Conservation (phyloP, 2,797 vertebrate species). For the Heliangelus exortis region DNA sequence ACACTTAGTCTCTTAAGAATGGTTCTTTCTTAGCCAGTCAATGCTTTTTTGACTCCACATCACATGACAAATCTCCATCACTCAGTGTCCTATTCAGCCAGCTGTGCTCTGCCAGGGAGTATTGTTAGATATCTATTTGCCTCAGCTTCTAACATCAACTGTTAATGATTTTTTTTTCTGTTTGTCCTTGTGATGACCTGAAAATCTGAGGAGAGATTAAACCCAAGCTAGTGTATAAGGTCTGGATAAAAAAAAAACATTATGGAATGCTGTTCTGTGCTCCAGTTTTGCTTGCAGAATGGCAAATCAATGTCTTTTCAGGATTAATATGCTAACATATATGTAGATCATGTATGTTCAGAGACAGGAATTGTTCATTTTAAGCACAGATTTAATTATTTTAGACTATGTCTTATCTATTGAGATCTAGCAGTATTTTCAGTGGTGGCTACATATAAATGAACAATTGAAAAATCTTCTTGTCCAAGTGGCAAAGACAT, state of each 20-base stretch:
- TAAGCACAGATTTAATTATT: neutral
- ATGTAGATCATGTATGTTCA: neutral
- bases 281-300: no score
- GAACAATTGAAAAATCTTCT: neutral
- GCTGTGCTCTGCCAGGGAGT: neutral
- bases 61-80: neutral
- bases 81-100: neutral
- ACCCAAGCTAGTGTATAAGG: neutral
- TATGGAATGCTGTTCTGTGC: no score
- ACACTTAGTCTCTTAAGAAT: neutral
- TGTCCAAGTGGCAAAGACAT: neutral
- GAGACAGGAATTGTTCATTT: neutral
- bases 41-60: neutral
- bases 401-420: neutral
- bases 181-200: neutral
- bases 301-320: no score
- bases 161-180: neutral
- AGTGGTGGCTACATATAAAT: neutral
- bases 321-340: no score
- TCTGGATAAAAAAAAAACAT: neutral
- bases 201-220: neutral
- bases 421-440: neutral
- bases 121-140: neutral
- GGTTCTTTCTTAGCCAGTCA: neutral
- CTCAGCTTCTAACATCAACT: neutral